These are phyloP conservation scores for Protophormia terraenovae DNA, from an alignment of 2,888 invertebrate species.

Conservation along the genomic window DNA sequence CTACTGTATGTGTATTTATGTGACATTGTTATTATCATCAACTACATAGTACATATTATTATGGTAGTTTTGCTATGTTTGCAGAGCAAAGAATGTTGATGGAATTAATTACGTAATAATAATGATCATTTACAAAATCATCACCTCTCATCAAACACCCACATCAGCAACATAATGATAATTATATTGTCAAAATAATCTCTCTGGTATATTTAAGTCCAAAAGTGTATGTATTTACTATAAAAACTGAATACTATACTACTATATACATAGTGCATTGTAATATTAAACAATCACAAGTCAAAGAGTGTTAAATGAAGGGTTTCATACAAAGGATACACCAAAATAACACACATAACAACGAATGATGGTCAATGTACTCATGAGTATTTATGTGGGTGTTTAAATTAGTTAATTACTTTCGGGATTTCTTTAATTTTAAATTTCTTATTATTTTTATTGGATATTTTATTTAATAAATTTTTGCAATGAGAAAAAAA, in stretches of 20 bases:
- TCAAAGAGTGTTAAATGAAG: background rate
- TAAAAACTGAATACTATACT: too few species aligned
- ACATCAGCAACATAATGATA: background rate
- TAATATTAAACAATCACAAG: background rate
- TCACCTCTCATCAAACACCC: background rate
- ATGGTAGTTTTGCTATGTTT: background rate
- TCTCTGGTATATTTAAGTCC: background rate
- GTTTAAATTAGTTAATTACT: too few species aligned
- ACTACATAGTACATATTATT: background rate
- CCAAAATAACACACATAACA: too few species aligned
- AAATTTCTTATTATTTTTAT: too few species aligned
- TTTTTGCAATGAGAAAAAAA: too few species aligned
- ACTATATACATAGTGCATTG: too few species aligned
- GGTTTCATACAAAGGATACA: background rate
- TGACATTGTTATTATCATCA: background rate
- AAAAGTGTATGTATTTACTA: too few species aligned
- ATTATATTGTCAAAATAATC: constrained; percentile 12
- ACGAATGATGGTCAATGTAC: too few species aligned
- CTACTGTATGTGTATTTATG: too few species aligned
- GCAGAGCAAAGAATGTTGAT: background rate
- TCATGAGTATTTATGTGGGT: too few species aligned
- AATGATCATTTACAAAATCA: constrained; percentile 15
- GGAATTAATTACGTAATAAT: background rate
- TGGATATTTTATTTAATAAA: too few species aligned
- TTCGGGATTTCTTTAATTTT: too few species aligned